These are phyloP conservation scores for Nanorana parkeri DNA, from an alignment of 2,113 vertebrate species.

Conservation along the genomic window DNA sequence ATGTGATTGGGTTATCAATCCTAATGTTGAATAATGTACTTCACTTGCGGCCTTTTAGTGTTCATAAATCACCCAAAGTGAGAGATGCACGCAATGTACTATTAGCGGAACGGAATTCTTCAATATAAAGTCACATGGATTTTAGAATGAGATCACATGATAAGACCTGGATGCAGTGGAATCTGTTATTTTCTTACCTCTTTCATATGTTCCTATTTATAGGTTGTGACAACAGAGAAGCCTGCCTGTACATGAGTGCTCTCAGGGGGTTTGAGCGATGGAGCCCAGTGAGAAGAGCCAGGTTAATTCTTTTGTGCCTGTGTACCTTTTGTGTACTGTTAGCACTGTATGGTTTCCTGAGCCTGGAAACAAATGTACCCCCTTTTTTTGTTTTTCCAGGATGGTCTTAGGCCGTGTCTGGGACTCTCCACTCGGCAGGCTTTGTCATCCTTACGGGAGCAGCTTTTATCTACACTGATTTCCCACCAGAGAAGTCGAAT, in stretches of 20 bases:
- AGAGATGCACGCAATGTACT: no score
- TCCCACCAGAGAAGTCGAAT: conserved; percentile 82
- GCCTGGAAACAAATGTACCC: neutral
- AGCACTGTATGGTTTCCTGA: neutral
- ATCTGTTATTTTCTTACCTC: no score
- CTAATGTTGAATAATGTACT: no score
- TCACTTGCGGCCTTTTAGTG: no score
- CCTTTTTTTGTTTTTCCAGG: conserved; percentile 66
- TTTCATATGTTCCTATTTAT: no score
- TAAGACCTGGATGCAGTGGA: no score
- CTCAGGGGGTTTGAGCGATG: neutral
- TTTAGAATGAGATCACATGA: no score
- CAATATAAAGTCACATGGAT: no score
- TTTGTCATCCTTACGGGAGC: conserved; percentile 84
- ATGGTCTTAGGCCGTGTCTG: conserved; percentile 80
- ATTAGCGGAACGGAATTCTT: no score
- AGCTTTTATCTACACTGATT: conserved; percentile 85
- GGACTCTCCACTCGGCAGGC: conserved; percentile 91
- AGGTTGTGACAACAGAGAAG: neutral
- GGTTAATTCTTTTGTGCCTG: neutral
- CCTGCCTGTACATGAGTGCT: conserved; percentile 17
- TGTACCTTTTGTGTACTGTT: neutral
- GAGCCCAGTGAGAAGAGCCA: conserved; percentile 51
- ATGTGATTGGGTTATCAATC: no score
- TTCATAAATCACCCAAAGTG: no score